Evolutionary conservation across 2,888 invertebrate species (phyloP).

Genomic region (Ophioninae sp.): DNA sequence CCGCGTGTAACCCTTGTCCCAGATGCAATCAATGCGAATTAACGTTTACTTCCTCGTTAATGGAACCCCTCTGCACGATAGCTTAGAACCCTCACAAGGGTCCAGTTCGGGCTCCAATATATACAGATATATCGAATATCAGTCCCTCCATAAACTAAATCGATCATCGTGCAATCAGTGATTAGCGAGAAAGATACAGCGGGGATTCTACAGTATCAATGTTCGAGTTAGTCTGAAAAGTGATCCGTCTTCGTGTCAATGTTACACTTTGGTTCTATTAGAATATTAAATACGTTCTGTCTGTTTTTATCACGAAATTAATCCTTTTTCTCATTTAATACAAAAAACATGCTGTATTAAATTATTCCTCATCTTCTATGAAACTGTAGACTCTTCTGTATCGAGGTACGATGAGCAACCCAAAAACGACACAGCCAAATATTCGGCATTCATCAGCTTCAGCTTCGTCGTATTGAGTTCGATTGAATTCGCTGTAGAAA

Average conservation of each 20-base stretch:
- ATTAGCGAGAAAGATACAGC: slow-evolving; percentile 22
- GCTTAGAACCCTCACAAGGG: slow-evolving; percentile 23
- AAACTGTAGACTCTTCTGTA: background rate
- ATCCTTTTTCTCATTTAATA: no score
- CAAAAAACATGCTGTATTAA: no score
- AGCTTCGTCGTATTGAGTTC: background rate
- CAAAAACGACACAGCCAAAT: background rate
- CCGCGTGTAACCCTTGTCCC: slow-evolving; percentile 56
- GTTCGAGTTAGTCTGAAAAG: background rate
- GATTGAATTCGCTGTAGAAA: background rate
- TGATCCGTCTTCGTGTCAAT: background rate
- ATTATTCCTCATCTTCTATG: background rate
- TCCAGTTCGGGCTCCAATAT: slow-evolving; percentile 2
- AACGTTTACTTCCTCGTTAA: slow-evolving; percentile 69
- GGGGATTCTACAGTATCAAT: background rate
- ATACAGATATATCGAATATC: slow-evolving; percentile 1
- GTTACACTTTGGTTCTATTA: background rate
- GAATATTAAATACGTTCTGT: background rate
- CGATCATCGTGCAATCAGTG: slow-evolving; percentile 41
- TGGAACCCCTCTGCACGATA: slow-evolving; percentile 19
- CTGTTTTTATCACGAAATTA: no score
- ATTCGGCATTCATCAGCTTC: background rate
- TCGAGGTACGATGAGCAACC: background rate
- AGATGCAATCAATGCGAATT: slow-evolving; percentile 70
- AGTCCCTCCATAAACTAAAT: background rate